A percentile compares a stretch with the other conserved stretches of the same genome.
These are phyloP conservation scores for Shargacucullia verbasci DNA, from an alignment of 2,888 invertebrate species.

Conservation along the genomic window DNA sequence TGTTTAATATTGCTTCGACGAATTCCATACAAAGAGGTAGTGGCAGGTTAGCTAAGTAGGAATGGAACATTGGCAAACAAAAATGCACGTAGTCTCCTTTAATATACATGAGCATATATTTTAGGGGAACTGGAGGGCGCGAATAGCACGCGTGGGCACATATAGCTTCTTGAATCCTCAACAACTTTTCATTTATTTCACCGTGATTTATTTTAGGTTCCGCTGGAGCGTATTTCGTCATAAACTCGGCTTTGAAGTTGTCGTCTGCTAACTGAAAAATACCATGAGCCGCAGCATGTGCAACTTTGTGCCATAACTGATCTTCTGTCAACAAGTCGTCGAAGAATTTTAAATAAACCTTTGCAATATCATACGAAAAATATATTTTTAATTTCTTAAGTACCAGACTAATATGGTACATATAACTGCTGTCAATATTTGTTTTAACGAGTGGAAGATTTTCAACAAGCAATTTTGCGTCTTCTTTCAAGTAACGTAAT, in stretches of 20 bases:
- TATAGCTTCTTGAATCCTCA: constrained; percentile 66
- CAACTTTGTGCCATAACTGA: constrained; percentile 9
- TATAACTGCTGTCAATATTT: constrained; percentile 11
- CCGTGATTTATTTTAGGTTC: constrained; percentile 59
- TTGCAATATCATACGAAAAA: constrained; percentile 67
- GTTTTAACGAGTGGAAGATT: constrained; percentile 30
- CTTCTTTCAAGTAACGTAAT: constrained; percentile 33
- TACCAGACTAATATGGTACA: constrained; percentile 55
- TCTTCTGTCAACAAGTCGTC: constrained; percentile 42
- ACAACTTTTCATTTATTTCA: constrained; percentile 46
- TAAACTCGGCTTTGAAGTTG: constrained; percentile 57
- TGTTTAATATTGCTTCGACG: constrained; percentile 62
- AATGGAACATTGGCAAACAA: constrained; percentile 68
- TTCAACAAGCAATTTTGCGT: constrained; percentile 31
- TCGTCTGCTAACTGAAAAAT: constrained; percentile 66
- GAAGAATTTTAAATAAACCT: constrained; percentile 61
- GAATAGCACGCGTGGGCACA: constrained; percentile 66
- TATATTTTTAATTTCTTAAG: constrained; percentile 70
- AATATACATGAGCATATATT: constrained; percentile 60
- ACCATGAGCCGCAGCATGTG: constrained; percentile 53
- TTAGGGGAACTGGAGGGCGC: constrained; percentile 68
- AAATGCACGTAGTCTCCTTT: constrained; percentile 70
- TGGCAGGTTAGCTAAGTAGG: constrained; percentile 66
- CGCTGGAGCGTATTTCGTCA: constrained; percentile 63
- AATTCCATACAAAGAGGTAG: constrained; percentile 60